phyloP scores from a whole-genome alignment of 2,113 vertebrate species.

The Salminus brasiliensis region DNA sequence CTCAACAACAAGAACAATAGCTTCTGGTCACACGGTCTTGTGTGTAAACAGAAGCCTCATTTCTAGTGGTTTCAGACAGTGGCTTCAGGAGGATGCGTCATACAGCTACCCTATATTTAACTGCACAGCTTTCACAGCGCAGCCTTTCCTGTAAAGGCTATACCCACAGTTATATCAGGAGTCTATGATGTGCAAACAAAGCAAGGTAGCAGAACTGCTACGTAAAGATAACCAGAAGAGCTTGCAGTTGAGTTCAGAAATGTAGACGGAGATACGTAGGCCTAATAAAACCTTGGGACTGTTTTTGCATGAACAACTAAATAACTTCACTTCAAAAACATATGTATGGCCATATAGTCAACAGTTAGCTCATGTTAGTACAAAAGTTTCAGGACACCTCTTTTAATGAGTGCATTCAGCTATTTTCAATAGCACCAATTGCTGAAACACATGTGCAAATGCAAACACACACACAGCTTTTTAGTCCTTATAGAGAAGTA shows the following conservation, averaged over 20 bases:
- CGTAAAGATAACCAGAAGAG: background rate
- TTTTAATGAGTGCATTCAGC: no score
- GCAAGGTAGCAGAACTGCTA: background rate
- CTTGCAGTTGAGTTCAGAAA: background rate
- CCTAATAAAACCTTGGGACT: no score
- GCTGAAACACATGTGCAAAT: no score
- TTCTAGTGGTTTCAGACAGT: constrained; percentile 12
- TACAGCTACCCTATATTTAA: background rate
- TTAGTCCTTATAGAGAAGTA: no score
- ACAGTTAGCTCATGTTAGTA: background rate
- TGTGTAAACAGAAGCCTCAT: background rate
- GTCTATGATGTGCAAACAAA: background rate
- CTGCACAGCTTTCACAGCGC: background rate
- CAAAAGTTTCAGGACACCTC: no score
- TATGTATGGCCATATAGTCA: background rate
- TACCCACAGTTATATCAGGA: background rate
- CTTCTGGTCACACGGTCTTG: background rate
- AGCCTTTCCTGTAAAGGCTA: background rate
- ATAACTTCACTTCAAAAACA: background rate
- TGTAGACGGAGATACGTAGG: no score
- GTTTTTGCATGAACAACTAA: background rate
- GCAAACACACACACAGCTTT: no score
- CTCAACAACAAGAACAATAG: background rate
- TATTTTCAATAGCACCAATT: no score
- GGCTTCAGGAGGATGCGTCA: background rate